Evolutionary conservation across 2,797 vertebrate species (phyloP), one percentile per base, ranked within the genome.

Genomic region (Sebastes trivittatus): DNA sequence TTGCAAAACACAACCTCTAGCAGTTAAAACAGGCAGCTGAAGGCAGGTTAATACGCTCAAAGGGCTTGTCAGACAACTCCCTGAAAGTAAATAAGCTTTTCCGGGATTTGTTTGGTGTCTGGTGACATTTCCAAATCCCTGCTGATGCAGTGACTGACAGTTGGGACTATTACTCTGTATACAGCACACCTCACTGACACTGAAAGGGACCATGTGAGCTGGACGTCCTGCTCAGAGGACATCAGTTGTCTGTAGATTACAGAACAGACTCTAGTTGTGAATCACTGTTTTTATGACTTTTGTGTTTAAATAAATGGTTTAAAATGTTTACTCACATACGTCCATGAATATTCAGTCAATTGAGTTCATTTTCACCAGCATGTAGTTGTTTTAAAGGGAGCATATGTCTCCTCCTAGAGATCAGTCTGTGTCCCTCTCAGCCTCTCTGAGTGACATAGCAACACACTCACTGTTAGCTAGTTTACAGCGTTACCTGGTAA

Each of bases 281-380:
- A 61, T n/a, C 62, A 36, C 27, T 9, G 7, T 29, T 38, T 61
- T 64, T 6, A 3, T 36, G 16, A 29, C 16, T 10, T 42, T 14
- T 23, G 23, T n/a, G 34, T 11, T 27, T 8, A 7, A 23, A 59
- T 2, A 7, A 5, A 14, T 16, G 38, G 11, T 52, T 52, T 52
- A 6, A 7, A 27, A 18, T 55, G 18, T 22, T 75, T 29, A n/a
- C 5, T 38, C 3, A 9, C 8, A 23, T 3, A 18, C 9, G 3
- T 1, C 32, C 11, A 4, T 9, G 18, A 9, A 56, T 54, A 46
- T 7, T 11, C 5, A 11, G 46, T 2, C 1, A 9, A n/a, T 1
- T 18, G 0, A 11, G 25, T 14, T 4, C 0, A 49, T 54, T 46
- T 36, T 14, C 20, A 0, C 4, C 23, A 4, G 36, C 1, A 7